phyloP scores from a whole-genome alignment of 2,113 vertebrate genomes.

The Pomatorhinus ruficollis region DNA sequence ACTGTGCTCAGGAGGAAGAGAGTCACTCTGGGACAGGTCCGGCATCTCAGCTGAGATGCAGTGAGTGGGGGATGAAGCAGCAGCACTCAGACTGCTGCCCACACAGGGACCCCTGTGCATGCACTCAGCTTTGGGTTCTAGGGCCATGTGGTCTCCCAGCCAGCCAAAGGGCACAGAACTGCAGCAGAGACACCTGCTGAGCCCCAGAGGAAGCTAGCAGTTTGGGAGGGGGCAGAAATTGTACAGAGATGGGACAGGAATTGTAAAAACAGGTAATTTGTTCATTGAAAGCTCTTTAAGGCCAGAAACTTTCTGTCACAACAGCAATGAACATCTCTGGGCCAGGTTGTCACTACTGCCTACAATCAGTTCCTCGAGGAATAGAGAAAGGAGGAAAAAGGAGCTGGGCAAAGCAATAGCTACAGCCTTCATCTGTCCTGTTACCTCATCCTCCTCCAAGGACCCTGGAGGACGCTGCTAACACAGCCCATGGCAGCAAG shows the following conservation, averaged over 20 bases:
- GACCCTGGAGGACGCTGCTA: neutral
- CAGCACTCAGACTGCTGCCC: neutral
- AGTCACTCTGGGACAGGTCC: fast-evolving
- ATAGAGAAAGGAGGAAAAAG: neutral
- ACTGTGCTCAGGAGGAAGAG: neutral
- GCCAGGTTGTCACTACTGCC: neutral
- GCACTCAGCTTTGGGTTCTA: neutral
- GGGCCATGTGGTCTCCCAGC: neutral
- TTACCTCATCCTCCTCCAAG: neutral
- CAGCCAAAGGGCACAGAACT: neutral
- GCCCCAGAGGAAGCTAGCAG: neutral
- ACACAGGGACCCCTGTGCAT: fast-evolving
- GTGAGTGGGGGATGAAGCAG: neutral
- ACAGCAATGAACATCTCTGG: neutral
- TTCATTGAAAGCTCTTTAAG: neutral
- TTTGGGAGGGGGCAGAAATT: neutral
- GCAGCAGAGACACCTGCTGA: neutral
- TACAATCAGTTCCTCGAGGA: neutral
- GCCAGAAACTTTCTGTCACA: neutral
- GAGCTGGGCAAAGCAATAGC: neutral
- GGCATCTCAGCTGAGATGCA: neutral
- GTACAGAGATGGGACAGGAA: neutral
- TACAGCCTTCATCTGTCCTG: neutral
- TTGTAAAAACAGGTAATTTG: neutral
- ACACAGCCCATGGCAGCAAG: neutral